Evolutionary conservation across 2,888 invertebrate genomes (phyloP).

Genomic region (Meloe dianella): DNA sequence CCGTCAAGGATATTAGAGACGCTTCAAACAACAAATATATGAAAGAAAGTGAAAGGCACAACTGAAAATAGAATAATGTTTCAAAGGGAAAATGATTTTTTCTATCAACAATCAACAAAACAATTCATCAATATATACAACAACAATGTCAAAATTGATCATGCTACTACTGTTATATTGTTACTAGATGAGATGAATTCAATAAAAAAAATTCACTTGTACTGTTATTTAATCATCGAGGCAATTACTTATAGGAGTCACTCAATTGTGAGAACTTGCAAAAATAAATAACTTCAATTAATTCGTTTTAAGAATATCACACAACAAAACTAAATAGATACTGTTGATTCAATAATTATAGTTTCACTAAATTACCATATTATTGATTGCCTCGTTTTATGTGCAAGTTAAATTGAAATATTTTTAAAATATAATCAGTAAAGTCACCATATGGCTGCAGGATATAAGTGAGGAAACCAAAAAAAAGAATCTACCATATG

Average conservation of each 20-base stretch:
- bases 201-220: neutral
- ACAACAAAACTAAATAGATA: neutral
- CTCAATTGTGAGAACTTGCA: too few relatives aligned
- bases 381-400: neutral
- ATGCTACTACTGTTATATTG: neutral
- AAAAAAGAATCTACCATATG: constrained; percentile 5
- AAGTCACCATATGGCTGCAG: neutral
- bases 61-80: neutral
- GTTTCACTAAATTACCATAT: neutral
- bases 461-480: neutral
- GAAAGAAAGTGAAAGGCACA: constrained; percentile 2
- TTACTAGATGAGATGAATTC: neutral
- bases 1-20: neutral
- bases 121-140: neutral
- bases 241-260: neutral
- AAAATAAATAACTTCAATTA: constrained; percentile 1
- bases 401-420: neutral
- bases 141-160: neutral
- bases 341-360: neutral
- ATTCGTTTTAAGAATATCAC: neutral
- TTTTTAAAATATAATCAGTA: neutral
- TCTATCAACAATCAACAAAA: too few relatives aligned
- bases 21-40: neutral
- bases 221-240: constrained; percentile 9
- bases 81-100: neutral